Conservation (phyloP, 2,113 vertebrate species). For the Thomomys bottae region DNA sequence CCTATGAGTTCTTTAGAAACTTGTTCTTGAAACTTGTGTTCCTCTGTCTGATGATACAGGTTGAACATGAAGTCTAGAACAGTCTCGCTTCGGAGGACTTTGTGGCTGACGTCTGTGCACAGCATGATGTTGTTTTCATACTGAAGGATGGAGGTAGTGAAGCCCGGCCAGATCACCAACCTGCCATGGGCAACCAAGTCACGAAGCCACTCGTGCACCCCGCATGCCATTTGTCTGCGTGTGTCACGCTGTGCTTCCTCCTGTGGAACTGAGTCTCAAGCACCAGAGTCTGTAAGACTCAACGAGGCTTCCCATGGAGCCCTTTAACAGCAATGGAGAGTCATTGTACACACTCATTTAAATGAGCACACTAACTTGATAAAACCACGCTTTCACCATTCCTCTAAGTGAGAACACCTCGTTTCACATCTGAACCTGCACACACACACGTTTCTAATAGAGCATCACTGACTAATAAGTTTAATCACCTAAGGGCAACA, state of each 20-base stretch:
- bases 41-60: slow-evolving; percentile 87
- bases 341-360: neutral
- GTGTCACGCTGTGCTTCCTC: neutral
- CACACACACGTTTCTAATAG: neutral
- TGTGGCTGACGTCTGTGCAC: slow-evolving; percentile 94
- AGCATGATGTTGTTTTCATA: slow-evolving; percentile 95
- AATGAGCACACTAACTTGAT: neutral
- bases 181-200: slow-evolving; percentile 59
- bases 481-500: neutral
- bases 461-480: neutral
- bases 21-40: slow-evolving; percentile 87
- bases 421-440: neutral
- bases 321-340: neutral
- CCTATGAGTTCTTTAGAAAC: slow-evolving; percentile 95
- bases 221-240: neutral
- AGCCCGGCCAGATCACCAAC: slow-evolving; percentile 96
- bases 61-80: slow-evolving; percentile 91
- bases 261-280: rapidly evolving
- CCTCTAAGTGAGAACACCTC: neutral
- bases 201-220: neutral
- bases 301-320: too few relatives aligned
- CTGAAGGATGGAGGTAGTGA: slow-evolving; percentile 91
- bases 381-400: too few relatives aligned
- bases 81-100: slow-evolving; percentile 94
- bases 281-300: rapidly evolving